Base-by-base conservation (phyloP, 2,797 vertebrate genomes). In the Serranus cabrilla region DNA sequence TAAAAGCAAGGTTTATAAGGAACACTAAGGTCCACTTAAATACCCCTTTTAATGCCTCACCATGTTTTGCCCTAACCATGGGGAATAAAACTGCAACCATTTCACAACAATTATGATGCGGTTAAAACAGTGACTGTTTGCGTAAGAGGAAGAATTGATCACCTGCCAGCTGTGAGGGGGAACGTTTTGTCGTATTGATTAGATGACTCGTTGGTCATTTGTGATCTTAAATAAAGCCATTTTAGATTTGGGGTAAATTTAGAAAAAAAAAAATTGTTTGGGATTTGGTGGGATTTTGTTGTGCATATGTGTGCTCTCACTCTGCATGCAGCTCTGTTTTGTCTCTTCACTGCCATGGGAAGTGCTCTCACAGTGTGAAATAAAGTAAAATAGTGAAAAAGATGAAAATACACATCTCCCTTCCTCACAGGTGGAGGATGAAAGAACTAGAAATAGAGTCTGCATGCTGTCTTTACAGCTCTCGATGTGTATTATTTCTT, bases 271-370 rank as follows among this genome's bases (percentile, higher is more conserved):
- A 27, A 21, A 20, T 11, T 37, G 9, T 23, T 11, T 3, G 43
- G 45, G 40, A 52, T 46, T 43, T 17, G 49, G 3, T 6, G 10
- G 18, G 54, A 62, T 67, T 23, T 12, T 37, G 34, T 49, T 37
- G 34, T 49, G 34, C 20, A 58, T 74, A 31, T 46, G n/a, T 61
- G 2, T 18, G 11, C 7, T 60, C 4, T 70, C 18, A 16, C 21
- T 67, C 27, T 57, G 46, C 43, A 17, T 52, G 27, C 21, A n/a
- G 20, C 50, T 71, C 64, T 55, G 63, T 45, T 79, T 73, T 55
- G 27, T 9, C 37, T 76, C 31, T 66, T 70, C 18, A 11, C 51
- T 40, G 50, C 39, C 16, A n/a, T 51, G 46, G 27, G 14, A 50
- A 61, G 47, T 17, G 52, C 11, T 27, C 23, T 27, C 23, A 40